Evolutionary conservation across 2,113 vertebrate species (phyloP).

Genomic region (Indicator maculatus): DNA sequence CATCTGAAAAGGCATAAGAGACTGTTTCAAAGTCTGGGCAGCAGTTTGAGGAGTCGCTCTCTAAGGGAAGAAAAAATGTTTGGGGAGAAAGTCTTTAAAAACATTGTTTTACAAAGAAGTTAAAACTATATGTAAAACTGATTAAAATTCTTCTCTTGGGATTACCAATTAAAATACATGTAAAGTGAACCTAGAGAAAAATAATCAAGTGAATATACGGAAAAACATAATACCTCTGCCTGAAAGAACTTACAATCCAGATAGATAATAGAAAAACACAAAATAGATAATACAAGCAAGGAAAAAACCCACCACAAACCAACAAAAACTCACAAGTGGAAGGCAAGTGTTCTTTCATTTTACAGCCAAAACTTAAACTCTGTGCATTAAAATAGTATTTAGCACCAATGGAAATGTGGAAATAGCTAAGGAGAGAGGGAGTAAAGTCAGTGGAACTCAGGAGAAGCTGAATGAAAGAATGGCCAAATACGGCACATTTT

Average conservation of each 20-base stretch:
- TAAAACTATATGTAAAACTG: background rate
- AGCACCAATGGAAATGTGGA: background rate
- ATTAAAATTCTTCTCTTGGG: background rate
- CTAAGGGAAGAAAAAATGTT: background rate
- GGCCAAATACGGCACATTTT: background rate
- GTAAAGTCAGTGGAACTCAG: background rate
- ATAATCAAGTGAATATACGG: background rate
- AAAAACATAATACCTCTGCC: background rate
- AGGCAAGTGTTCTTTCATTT: background rate
- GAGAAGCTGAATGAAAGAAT: background rate
- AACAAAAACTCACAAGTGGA: background rate
- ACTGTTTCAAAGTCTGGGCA: background rate
- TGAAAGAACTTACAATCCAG: background rate
- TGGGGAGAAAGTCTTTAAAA: background rate
- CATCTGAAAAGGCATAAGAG: background rate
- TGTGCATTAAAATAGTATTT: background rate
- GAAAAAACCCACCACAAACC: background rate
- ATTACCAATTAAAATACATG: background rate
- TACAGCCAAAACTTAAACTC: background rate
- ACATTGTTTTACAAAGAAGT: background rate
- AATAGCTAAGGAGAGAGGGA: background rate
- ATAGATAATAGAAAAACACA: background rate
- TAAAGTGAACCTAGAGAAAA: background rate
- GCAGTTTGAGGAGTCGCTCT: background rate
- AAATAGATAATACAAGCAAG: background rate